Base-by-base conservation (phyloP, 2,888 invertebrate genomes). In the Cataglyphis rosenhaueri region DNA sequence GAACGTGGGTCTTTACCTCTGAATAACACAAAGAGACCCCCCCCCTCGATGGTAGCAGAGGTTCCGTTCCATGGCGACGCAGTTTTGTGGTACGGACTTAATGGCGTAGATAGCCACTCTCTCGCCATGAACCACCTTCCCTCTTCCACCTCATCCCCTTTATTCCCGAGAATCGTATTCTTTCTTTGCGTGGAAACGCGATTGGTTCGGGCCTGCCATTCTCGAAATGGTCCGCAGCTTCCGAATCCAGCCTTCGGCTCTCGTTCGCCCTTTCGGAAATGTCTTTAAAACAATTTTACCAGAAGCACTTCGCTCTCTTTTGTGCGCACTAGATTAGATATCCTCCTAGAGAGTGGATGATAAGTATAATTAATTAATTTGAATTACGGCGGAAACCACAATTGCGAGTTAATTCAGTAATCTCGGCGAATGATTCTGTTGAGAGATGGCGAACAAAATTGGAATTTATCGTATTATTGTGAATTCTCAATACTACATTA, bases 91-190 rank as follows among this genome's bases (percentile, higher is more conserved):
- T 73, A 78, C 89, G 76, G 84, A 74, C 85, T 88, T 91, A 91
- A 89, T 91, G 87, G 90, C 88, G 88, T 90, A 91, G 91, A 90
- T 89, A 89, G 90, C 89, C 88, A 86, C 90, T 91, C 88, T 84
- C 86, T 78, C 35, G 18, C 32, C 55, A 57, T 21, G 85, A 29
- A 62, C 68, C 71, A 55, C 70, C 70, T 70, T 18, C 29, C 29
- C 44, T 70, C 59, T 35, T 25, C 25, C 4, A 66, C 52, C 82
- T 64, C 59, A 71, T 68, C 59, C n/a, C 57, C 64, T 32, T 59
- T 64, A 9, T 66, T 66, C 29, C 12, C 29, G 61, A 32, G 44
- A 85, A 61, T 71, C 81, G 74, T 81, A 62, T 70, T 64, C 76
- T 84, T 85, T 73, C 79, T 74, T 81, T n/a, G 61, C n/a, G 48